These are phyloP conservation scores for Acronicta alni DNA, from an alignment of 2,888 invertebrate genomes.

Conservation along the genomic window DNA sequence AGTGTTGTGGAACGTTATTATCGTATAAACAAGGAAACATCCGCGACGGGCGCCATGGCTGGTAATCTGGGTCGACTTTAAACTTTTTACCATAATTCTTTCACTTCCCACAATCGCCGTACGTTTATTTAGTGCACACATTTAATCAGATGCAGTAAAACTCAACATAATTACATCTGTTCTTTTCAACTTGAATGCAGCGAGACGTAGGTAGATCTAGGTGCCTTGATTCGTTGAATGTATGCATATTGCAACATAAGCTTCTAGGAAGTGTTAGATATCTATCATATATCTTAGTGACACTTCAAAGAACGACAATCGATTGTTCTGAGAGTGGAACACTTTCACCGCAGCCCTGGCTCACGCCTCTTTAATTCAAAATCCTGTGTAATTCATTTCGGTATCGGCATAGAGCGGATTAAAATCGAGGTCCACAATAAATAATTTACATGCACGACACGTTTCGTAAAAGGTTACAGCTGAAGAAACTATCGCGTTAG, in stretches of 20 bases:
- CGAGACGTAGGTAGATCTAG: conserved; percentile 25
- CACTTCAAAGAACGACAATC: conserved; percentile 81
- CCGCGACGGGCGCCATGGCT: conserved; percentile 59
- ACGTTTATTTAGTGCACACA: conserved; percentile 62
- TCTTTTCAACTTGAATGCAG: conserved; percentile 22
- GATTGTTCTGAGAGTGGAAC: conserved; percentile 82
- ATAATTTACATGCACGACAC: conserved; percentile 77
- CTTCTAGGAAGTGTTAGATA: conserved; percentile 73
- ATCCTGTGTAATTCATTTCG: conserved; percentile 79
- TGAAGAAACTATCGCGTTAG: conserved; percentile 70
- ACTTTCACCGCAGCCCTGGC: conserved; percentile 80
- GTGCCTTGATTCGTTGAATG: conserved; percentile 58
- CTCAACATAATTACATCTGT: conserved; percentile 41
- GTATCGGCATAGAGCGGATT: conserved; percentile 72
- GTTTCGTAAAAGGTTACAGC: conserved; percentile 76
- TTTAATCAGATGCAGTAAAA: conserved; percentile 49
- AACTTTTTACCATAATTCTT: conserved; percentile 77
- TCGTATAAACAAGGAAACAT: conserved; percentile 75
- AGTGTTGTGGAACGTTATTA: conserved; percentile 56
- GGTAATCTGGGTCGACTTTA: conserved; percentile 76
- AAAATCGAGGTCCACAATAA: conserved; percentile 74
- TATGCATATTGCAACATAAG: conserved; percentile 66
- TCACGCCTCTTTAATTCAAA: conserved; percentile 78
- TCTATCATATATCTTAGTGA: conserved; percentile 80
- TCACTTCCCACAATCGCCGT: conserved; percentile 69